A percentile compares a stretch with the other conserved stretches of the same genome.
These are phyloP conservation scores for Casuarius casuarius DNA, from an alignment of 2,113 vertebrate species.

Conservation along the genomic window DNA sequence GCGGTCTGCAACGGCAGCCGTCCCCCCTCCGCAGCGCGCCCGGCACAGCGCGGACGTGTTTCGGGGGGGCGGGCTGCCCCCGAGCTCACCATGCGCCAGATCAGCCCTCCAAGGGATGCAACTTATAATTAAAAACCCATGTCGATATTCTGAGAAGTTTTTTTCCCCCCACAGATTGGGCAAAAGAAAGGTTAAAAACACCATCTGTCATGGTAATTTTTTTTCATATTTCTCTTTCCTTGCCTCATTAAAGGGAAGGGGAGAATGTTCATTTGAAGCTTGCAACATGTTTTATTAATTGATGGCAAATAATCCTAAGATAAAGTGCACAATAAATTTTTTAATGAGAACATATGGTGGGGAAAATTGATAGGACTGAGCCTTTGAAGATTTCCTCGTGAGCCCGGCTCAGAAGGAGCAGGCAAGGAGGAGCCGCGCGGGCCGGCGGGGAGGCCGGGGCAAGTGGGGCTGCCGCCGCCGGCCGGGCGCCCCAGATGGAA, in stretches of 20 bases:
- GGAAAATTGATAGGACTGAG: conserved; percentile 37
- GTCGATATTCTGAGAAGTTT: not conserved
- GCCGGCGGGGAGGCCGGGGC: not conserved
- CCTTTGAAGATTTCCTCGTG: conserved; percentile 50
- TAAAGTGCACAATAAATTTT: conserved; percentile 65
- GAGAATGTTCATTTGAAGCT: conserved; percentile 17
- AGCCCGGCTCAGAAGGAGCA: not conserved
- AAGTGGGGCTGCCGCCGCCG: fast-evolving
- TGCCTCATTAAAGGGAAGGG: not conserved
- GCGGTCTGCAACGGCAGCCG: no score
- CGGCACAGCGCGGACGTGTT: no score
- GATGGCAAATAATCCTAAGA: conserved; percentile 62
- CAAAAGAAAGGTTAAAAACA: conserved; percentile 56
- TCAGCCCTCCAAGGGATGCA: not conserved
- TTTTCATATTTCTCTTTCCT: not conserved
- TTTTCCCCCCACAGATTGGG: not conserved
- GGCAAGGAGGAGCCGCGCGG: not conserved
- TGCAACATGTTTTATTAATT: conserved; percentile 58
- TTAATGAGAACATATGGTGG: conserved; percentile 71
- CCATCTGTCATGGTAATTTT: conserved; percentile 29
- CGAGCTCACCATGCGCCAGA: not conserved
- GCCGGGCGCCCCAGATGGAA: not conserved
- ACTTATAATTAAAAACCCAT: not conserved
- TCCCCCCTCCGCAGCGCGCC: no score
- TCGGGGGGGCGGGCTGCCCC: no score